These are phyloP conservation scores for Lophius piscatorius DNA, from an alignment of 2,113 vertebrate species.

Conservation along the genomic window DNA sequence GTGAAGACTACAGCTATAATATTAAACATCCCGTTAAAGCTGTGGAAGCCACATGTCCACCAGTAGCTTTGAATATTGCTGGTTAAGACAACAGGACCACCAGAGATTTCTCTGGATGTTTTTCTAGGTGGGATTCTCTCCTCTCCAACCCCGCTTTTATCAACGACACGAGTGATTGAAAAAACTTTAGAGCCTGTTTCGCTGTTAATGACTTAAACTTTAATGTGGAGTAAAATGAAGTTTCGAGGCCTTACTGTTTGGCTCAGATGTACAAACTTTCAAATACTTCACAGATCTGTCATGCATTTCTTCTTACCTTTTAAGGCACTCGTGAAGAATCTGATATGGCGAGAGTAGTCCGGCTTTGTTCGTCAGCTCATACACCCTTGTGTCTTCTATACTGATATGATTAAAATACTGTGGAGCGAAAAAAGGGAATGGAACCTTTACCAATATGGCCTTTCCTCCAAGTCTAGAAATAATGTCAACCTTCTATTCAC, in stretches of 20 bases:
- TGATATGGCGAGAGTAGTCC: constrained; percentile 98
- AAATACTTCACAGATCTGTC: neutral
- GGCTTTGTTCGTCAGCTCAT: constrained; percentile 99
- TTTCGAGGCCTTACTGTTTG: no score
- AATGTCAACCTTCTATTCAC: no score
- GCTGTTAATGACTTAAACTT: no score
- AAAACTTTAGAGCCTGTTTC: no score
- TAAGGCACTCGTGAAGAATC: constrained; percentile 99
- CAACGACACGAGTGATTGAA: no score
- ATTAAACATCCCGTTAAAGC: neutral
- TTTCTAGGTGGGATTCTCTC: no score
- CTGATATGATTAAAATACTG: constrained; percentile 99
- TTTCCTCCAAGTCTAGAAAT: no score
- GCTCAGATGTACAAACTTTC: no score
- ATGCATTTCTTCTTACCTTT: constrained; percentile 83
- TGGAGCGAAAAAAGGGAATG: constrained; percentile 54
- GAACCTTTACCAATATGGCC: neutral
- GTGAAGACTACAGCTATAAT: neutral
- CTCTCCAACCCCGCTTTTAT: no score
- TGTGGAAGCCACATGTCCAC: neutral
- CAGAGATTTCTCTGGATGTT: no score
- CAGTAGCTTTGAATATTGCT: neutral
- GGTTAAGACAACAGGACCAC: neutral
- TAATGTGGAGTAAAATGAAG: no score
- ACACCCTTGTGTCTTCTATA: constrained; percentile 99